phyloP scores from a whole-genome alignment of 2,113 vertebrate species.

The Platichthys stellatus region DNA sequence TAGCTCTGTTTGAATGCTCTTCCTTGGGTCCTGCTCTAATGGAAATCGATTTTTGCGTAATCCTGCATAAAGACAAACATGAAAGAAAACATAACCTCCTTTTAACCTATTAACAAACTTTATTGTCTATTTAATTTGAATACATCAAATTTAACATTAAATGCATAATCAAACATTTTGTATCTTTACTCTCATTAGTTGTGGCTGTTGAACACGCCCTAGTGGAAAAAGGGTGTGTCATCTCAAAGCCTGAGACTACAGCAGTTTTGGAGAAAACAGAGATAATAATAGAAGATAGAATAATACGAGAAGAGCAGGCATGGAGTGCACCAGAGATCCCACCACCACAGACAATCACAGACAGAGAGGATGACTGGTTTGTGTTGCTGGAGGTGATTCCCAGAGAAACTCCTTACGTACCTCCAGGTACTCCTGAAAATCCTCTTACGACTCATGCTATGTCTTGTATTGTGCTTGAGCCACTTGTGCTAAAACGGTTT shows the following conservation, averaged over 20 bases:
- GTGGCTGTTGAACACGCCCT: slow-evolving; percentile 5
- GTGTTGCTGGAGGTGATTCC: slow-evolving; percentile 51
- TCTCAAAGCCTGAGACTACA: slow-evolving; percentile 8
- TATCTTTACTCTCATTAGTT: slow-evolving; percentile 42
- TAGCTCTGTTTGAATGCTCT: background rate
- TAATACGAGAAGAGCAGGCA: slow-evolving; percentile 12
- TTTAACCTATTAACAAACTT: background rate
- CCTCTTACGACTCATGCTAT: background rate
- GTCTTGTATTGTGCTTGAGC: background rate
- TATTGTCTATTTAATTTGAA: background rate
- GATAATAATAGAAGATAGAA: slow-evolving; percentile 23
- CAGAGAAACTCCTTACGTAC: slow-evolving; percentile 36
- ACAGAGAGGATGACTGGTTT: slow-evolving; percentile 74
- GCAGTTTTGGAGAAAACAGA: slow-evolving; percentile 23
- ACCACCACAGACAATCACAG: background rate
- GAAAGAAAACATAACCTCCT: background rate
- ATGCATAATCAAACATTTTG: slow-evolving; percentile 4
- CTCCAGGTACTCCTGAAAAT: slow-evolving; percentile 55
- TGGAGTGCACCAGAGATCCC: background rate
- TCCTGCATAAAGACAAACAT: too few relatives aligned
- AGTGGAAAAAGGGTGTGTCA: slow-evolving; percentile 31
- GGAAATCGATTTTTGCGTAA: too few relatives aligned
- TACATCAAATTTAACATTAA: background rate
- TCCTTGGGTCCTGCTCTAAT: too few relatives aligned
- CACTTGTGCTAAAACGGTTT: background rate